Conservation (phyloP, 2,888 invertebrate species). For the Drosophila pullipes region DNA sequence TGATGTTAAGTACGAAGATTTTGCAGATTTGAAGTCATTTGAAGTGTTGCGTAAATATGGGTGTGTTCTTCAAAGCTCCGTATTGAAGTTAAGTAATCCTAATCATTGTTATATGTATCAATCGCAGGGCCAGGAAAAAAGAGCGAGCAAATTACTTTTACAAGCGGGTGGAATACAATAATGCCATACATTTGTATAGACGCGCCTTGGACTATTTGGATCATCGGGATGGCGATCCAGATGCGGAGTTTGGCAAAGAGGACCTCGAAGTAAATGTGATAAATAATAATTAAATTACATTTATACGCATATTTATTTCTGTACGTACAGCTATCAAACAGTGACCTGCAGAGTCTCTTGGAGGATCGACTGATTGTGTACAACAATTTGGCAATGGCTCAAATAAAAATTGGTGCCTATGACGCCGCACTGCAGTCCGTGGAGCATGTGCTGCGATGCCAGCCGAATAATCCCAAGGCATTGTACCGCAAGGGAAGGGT, state of each 20-base stretch:
- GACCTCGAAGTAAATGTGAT: slow-evolving; percentile 72
- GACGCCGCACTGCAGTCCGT: slow-evolving; percentile 94
- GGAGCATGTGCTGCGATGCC: slow-evolving; percentile 92
- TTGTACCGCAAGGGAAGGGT: slow-evolving; percentile 93
- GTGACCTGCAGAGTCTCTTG: slow-evolving; percentile 89
- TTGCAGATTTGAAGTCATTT: slow-evolving; percentile 89
- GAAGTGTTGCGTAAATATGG: slow-evolving; percentile 91
- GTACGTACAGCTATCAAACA: slow-evolving; percentile 85
- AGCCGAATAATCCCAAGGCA: slow-evolving; percentile 96
- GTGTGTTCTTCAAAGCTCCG: slow-evolving; percentile 85
- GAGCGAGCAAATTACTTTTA: slow-evolving; percentile 97
- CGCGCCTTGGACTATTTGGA: slow-evolving; percentile 93
- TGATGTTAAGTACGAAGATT: slow-evolving; percentile 89
- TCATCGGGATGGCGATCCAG: slow-evolving; percentile 89
- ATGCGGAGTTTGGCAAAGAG: slow-evolving; percentile 86
- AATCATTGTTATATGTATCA: neutral
- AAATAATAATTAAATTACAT: neutral
- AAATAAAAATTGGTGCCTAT: slow-evolving; percentile 94
- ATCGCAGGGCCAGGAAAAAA: slow-evolving; percentile 89
- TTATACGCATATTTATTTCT: neutral
- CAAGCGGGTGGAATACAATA: slow-evolving; percentile 91
- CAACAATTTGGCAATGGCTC: slow-evolving; percentile 97
- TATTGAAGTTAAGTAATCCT: neutral
- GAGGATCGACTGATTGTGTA: slow-evolving; percentile 94
- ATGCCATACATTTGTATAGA: slow-evolving; percentile 94